A percentile compares a stretch with the other conserved stretches of the same genome.
Evolutionary conservation across 2,888 invertebrate species (phyloP).

Genomic region (Norana najaformis): DNA sequence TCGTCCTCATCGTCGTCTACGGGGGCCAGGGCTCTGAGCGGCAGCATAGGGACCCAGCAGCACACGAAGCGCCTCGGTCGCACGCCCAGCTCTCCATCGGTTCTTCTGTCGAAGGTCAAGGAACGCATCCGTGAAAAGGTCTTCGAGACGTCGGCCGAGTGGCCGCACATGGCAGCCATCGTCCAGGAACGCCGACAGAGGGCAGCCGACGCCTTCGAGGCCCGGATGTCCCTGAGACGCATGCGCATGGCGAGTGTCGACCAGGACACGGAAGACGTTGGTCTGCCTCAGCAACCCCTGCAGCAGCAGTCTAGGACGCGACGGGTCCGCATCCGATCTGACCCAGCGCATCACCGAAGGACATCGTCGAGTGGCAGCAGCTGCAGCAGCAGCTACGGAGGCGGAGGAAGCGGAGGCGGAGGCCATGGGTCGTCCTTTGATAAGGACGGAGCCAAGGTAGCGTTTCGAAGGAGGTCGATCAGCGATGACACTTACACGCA

Average conservation of each 20-base stretch:
- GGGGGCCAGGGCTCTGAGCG: not conserved
- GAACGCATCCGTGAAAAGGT: conserved; percentile 46
- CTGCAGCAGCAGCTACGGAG: conserved; percentile 22
- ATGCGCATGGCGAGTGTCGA: not conserved
- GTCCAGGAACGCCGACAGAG: conserved; percentile 45
- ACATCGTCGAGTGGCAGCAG: conserved; percentile 24
- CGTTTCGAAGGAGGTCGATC: conserved; percentile 43
- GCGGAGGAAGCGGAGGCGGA: not conserved
- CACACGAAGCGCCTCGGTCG: conserved; percentile 30
- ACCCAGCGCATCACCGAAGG: conserved; percentile 27
- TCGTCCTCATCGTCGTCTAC: not conserved
- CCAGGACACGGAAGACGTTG: not conserved
- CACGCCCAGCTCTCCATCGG: conserved; percentile 41
- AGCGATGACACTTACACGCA: conserved; percentile 45
- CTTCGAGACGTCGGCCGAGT: conserved; percentile 44
- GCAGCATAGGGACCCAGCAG: not conserved
- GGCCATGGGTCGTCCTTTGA: not conserved
- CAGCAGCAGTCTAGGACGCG: conserved; percentile 14
- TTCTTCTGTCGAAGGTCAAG: conserved; percentile 43
- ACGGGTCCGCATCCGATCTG: conserved; percentile 32
- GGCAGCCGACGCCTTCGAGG: conserved; percentile 40
- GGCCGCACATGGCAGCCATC: conserved; percentile 45
- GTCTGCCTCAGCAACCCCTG: not conserved
- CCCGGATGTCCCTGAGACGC: conserved; percentile 29
- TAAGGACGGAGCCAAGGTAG: conserved; percentile 28